Percentiles rank a stretch among this genome's conserved stretches.
Conservation (phyloP, 2,888 invertebrate genomes). For the Schizotus pectinicornis region DNA sequence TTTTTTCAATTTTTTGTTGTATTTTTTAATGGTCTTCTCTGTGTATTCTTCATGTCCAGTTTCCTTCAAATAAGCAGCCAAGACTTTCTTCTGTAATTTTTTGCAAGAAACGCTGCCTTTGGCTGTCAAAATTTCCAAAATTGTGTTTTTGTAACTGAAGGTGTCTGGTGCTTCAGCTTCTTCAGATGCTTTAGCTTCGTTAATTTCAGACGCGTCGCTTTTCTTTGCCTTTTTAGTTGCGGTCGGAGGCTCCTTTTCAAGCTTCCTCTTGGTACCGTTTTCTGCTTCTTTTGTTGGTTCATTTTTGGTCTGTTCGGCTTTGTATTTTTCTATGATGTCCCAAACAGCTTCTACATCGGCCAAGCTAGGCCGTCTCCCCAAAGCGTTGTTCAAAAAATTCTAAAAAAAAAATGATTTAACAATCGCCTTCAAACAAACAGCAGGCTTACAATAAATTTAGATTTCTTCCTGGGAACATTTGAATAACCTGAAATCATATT, state of each 20-base stretch:
- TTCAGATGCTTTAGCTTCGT: slow-evolving; percentile 8
- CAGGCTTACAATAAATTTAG: slow-evolving; percentile 69
- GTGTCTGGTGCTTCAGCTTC: slow-evolving; percentile 25
- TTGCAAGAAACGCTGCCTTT: slow-evolving; percentile 71
- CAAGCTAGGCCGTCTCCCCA: slow-evolving; percentile 64
- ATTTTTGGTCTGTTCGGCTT: slow-evolving; percentile 32
- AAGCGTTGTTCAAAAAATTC: slow-evolving; percentile 73
- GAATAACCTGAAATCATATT: slow-evolving; percentile 69
- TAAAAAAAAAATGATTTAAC: slow-evolving; percentile 38
- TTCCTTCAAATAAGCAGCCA: slow-evolving; percentile 67
- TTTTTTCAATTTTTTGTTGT: slow-evolving; percentile 74
- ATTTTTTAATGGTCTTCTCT: slow-evolving; percentile 72
- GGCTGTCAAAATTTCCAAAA: slow-evolving; percentile 55
- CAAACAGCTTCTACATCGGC: slow-evolving; percentile 72
- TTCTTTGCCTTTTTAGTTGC: background rate
- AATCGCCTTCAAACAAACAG: background rate
- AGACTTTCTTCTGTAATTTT: slow-evolving; percentile 77
- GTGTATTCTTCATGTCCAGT: slow-evolving; percentile 58
- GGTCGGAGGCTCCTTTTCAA: too few relatives aligned
- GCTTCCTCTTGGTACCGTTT: background rate
- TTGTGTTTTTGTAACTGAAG: slow-evolving; percentile 43
- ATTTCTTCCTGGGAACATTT: slow-evolving; percentile 86
- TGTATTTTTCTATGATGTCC: slow-evolving; percentile 60
- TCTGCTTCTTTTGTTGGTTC: slow-evolving; percentile 29
- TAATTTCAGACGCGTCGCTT: slow-evolving; percentile 10